Evolutionary conservation across 2,113 vertebrate genomes (phyloP).

Genomic region (Sylvicapra grimmia): DNA sequence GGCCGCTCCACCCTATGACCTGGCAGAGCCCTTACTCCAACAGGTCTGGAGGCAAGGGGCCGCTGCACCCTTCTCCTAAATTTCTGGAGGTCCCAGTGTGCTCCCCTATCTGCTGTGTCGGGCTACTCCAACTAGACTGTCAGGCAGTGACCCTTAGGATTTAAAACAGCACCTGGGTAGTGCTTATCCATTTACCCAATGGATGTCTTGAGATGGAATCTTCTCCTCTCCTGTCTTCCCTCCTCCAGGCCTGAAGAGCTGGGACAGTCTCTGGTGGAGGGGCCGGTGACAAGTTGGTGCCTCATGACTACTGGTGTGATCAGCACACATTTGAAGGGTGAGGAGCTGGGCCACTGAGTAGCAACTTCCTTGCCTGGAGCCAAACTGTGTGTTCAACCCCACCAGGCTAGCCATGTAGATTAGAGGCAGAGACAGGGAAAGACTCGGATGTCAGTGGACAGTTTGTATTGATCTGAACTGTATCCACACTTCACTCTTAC

Average conservation of each 20-base stretch:
- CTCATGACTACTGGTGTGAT: background rate
- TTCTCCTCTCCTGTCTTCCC: background rate
- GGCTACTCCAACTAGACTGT: background rate
- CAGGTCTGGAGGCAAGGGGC: background rate
- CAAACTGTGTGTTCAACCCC: background rate
- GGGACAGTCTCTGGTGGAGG: background rate
- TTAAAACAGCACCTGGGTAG: background rate
- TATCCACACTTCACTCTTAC: background rate
- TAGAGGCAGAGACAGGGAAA: background rate
- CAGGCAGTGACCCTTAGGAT: background rate
- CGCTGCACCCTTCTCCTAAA: background rate
- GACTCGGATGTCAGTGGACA: background rate
- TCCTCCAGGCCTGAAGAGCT: background rate
- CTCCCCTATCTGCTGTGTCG: background rate
- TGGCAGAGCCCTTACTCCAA: background rate
- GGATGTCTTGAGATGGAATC: background rate
- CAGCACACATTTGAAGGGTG: background rate
- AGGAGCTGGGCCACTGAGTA: background rate
- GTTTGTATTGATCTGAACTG: background rate
- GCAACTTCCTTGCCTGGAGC: background rate
- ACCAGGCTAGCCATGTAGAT: background rate
- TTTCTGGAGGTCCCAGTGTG: background rate
- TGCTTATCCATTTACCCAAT: background rate
- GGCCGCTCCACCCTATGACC: background rate
- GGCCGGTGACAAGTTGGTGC: background rate